phyloP scores from a whole-genome alignment of 1,140 invertebrate genomes.

The Penaeus vannamei region DNA sequence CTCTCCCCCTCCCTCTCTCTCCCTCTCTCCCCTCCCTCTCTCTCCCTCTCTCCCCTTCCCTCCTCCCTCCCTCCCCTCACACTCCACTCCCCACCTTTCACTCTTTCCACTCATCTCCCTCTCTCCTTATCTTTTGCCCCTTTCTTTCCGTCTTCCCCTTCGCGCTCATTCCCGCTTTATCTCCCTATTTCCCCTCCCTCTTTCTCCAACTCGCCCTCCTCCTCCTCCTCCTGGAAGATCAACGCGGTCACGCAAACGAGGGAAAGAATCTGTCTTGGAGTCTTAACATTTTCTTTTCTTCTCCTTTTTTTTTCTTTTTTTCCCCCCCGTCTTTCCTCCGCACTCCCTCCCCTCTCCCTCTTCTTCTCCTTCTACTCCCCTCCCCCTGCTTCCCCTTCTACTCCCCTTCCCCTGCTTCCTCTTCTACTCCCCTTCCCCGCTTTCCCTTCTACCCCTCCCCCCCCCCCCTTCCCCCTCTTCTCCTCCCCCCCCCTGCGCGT shows the following conservation, averaged over 20 bases:
- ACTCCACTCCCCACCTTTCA: not conserved
- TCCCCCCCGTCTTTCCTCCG: not conserved
- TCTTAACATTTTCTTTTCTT: not conserved
- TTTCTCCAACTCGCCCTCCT: not conserved
- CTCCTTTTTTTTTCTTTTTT: not conserved
- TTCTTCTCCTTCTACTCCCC: not conserved
- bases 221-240: not conserved
- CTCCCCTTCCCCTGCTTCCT: not conserved
- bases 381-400: not conserved
- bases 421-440: not conserved
- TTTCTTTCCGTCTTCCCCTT: not conserved
- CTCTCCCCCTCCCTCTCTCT: constrained; percentile 9
- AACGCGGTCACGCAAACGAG: too few relatives aligned
- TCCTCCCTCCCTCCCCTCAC: not conserved
- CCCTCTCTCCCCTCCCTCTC: not conserved
- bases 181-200: not conserved
- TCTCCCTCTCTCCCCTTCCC: not conserved
- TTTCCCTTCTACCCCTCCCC: not conserved
- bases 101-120: not conserved
- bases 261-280: too few relatives aligned
- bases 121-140: not conserved
- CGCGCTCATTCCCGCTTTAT: not conserved
- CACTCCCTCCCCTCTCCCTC: not conserved
- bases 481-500: not conserved
- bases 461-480: not conserved